A percentile compares a stretch with the other conserved stretches of the same genome.
phyloP scores from a whole-genome alignment of 2,113 vertebrate species.

The Vanacampus margaritifer region DNA sequence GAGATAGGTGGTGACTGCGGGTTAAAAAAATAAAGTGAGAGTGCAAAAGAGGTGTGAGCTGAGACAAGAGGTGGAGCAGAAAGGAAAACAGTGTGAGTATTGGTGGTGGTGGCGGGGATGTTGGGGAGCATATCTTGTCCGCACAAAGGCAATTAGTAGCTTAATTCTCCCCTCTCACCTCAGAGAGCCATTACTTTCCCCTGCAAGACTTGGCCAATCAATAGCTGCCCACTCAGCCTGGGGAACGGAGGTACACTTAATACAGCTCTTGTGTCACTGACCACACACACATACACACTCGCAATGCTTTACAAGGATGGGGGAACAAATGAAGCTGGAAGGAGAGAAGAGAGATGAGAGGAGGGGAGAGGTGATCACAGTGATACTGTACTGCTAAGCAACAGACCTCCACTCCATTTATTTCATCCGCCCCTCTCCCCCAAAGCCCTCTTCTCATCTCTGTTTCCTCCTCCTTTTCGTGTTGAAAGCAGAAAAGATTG shows the following conservation, averaged over 20 bases:
- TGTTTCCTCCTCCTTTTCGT: constrained; percentile 33
- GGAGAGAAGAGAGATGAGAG: constrained; percentile 16
- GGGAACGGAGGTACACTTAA: constrained; percentile 80
- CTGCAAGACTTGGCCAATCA: constrained; percentile 79
- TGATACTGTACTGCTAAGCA: constrained; percentile 52
- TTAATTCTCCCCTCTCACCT: constrained; percentile 73
- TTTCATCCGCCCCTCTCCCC: constrained; percentile 8
- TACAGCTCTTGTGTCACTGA: constrained; percentile 78
- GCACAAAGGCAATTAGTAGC: constrained; percentile 84
- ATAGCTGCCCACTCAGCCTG: constrained; percentile 78
- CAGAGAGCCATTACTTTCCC: constrained; percentile 78
- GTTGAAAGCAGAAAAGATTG: constrained; percentile 45
- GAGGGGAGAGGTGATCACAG: constrained; percentile 28
- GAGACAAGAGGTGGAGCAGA: constrained; percentile 26
- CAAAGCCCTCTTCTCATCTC: constrained; percentile 5
- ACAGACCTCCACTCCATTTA: constrained; percentile 40
- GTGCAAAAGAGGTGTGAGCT: constrained; percentile 46
- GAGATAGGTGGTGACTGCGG: constrained; percentile 11
- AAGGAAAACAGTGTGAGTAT: constrained; percentile 51
- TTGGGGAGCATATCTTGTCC: constrained; percentile 77
- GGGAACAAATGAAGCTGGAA: constrained; percentile 41
- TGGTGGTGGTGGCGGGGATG: constrained; percentile 59
- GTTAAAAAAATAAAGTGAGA: constrained; percentile 18
- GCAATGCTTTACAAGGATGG: constrained; percentile 35
- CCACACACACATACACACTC: constrained; percentile 17